Evolutionary conservation across 2,113 vertebrate genomes (phyloP).

Genomic region (Glaucidium brasilianum): DNA sequence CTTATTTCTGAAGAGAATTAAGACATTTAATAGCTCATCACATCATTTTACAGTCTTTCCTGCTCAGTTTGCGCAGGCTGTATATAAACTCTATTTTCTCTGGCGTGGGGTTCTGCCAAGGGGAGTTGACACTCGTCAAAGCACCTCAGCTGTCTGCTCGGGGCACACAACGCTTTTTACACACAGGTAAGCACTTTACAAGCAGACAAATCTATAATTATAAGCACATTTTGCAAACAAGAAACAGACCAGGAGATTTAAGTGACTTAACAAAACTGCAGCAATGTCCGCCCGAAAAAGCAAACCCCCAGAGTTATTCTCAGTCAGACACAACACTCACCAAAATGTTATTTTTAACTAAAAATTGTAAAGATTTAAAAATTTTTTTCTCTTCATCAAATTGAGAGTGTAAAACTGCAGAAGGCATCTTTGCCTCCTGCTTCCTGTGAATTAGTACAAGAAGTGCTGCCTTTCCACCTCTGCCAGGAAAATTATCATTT

Average conservation of each 20-base stretch:
- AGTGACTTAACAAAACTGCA: background rate
- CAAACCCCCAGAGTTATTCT: background rate
- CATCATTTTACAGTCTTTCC: background rate
- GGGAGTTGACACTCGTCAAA: background rate
- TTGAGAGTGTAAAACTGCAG: background rate
- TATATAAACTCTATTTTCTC: background rate
- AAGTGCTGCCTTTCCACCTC: background rate
- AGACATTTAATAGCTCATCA: background rate
- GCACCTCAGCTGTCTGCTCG: background rate
- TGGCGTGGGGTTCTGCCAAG: background rate
- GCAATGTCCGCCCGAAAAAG: background rate
- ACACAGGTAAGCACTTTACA: background rate
- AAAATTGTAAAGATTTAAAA: background rate
- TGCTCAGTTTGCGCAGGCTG: background rate
- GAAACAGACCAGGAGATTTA: background rate
- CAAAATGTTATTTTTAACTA: background rate
- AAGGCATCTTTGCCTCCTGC: background rate
- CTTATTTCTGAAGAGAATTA: slow-evolving; percentile 6
- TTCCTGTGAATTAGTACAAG: background rate
- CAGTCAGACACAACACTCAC: background rate
- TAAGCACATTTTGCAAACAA: background rate
- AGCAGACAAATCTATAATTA: background rate
- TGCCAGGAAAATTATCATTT: background rate
- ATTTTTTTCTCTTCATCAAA: background rate
- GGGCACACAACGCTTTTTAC: background rate